Base-by-base conservation (phyloP, 2,888 invertebrate species). In the Trichogramma evanescens region DNA sequence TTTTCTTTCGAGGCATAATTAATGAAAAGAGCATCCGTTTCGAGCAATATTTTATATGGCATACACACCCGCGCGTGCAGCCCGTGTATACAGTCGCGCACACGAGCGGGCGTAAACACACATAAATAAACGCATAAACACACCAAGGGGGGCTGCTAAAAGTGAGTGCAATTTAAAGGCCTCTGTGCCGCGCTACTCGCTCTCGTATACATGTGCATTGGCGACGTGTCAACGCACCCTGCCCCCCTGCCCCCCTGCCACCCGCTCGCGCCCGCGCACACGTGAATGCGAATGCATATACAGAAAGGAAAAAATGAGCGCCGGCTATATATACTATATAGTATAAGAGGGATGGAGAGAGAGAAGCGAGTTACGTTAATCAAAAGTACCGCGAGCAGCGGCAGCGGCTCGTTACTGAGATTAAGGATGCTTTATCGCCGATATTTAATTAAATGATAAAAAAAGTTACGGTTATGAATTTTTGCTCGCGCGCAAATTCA, bases 391-490 rank as follows among this genome's bases (percentile, higher is more conserved):
- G 66, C 26, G 26, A 26, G 26, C 26, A 26, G 26, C 26, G 26
- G 26, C 26, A 26, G 65, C 66, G 63, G 26, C 68, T 69, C 68
- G 67, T 70, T 70, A 67, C 66, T 62, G 65, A 69, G 69, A 71
- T 72, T 69, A 70, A 70, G 66, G 68, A 68, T 66, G 62, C 68
- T 71, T 71, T 69, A 71, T 71, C 71, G 68, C 61, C 70, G 70
- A 73, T 71, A 70, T 70, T 70, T 72, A 71, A 73, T 72, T 71
- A 71, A 71, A 69, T 67, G 68, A 67, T 69, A 69, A 69, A 26
- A 26, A 70, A 69, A 60, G 64, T 67, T 65, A 65, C 65, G 66
- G 64, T 63, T 63, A 48, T 58, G 62, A 65, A 67, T 67, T 68
- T 68, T 68, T 9, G 8, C 8, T 45, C 45, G 9, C 8, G 45